Evolutionary conservation across 1,140 invertebrate species (phyloP).

Genomic region (Coptotermes formosanus): DNA sequence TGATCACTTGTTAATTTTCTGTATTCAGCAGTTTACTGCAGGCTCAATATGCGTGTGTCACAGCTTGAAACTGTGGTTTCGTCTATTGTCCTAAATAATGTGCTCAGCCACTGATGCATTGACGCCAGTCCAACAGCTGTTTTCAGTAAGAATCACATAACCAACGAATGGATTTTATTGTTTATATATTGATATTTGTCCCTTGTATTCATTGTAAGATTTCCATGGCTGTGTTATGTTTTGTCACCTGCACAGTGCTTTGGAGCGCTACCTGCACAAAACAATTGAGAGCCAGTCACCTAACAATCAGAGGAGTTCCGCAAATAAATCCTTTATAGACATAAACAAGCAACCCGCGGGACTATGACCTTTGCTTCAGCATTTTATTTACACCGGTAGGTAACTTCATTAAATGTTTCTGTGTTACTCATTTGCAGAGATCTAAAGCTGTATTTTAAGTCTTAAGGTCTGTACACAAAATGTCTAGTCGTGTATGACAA

Average conservation of each 20-base stretch:
- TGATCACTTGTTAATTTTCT: not conserved
- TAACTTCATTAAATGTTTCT: not conserved
- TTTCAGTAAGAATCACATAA: not conserved
- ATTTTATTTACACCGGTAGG: not conserved
- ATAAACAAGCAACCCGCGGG: not conserved
- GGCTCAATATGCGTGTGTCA: no score
- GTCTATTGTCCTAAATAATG: not conserved
- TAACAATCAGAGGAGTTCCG: not conserved
- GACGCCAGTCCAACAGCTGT: not conserved
- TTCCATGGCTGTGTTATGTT: not conserved
- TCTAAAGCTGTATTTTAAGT: no score
- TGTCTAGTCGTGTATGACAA: no score
- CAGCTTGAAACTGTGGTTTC: not conserved
- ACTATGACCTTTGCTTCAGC: not conserved
- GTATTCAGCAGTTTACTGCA: no score
- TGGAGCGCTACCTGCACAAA: not conserved
- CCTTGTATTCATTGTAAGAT: conserved; percentile 4
- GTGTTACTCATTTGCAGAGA: not conserved
- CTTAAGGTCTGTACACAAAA: no score
- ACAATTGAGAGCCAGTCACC: not conserved
- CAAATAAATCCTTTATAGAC: not conserved
- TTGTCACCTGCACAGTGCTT: not conserved
- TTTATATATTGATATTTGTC: conserved; percentile 15
- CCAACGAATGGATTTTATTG: not conserved
- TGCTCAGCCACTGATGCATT: not conserved